These are phyloP conservation scores for Heterodera filipjevi DNA, from an alignment of 2,888 invertebrate species.

Conservation along the genomic window DNA sequence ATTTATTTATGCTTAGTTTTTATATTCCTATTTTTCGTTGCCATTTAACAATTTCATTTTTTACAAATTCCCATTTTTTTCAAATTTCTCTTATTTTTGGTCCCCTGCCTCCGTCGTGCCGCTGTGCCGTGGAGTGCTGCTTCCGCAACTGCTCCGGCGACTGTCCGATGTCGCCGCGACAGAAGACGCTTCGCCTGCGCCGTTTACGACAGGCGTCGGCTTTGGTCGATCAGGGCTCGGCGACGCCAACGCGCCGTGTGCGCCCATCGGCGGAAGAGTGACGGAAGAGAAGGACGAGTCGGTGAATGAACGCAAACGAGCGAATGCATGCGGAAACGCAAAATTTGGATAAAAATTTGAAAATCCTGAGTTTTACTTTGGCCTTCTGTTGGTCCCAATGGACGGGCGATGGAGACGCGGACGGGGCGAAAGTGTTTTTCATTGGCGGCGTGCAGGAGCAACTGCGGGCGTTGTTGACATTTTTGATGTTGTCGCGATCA, in stretches of 20 bases:
- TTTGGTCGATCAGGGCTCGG: neutral
- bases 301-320: neutral
- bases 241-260: neutral
- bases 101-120: neutral
- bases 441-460: neutral
- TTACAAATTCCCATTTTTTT: no score
- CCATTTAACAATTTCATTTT: neutral
- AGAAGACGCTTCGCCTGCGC: neutral
- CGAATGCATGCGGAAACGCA: neutral
- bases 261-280: neutral
- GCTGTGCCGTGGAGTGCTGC: neutral
- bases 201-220: neutral
- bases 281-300: constrained; percentile 8
- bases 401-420: neutral
- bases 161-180: neutral
- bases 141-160: neutral
- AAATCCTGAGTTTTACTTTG: neutral
- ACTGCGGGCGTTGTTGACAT: neutral
- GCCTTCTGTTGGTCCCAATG: neutral
- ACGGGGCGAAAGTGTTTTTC: neutral
- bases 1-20: no score
- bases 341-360: neutral
- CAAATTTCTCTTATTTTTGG: no score
- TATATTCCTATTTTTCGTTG: no score
- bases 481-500: neutral